Evolutionary conservation across 2,113 vertebrate genomes (phyloP), one percentile per base, ranked within the genome.

Genomic region (Desmodus rotundus): DNA sequence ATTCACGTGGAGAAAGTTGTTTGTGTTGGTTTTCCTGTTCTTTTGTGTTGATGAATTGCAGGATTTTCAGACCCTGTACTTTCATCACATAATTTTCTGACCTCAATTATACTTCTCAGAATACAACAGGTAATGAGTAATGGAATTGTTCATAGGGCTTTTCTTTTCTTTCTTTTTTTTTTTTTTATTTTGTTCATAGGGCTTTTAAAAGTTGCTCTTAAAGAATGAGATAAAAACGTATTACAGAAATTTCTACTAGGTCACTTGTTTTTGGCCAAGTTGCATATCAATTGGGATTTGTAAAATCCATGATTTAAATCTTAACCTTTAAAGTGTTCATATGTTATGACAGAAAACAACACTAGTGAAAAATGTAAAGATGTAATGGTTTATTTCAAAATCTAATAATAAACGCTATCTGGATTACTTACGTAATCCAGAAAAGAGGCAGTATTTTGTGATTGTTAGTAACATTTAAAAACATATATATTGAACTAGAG

Each of bases 21-120:
- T 65, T 77, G 31, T 47, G 16, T 56, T 80, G 56, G 9, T 7
- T 61, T 85, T 68, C 90, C 54, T 76, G 14, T 94, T 90, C 70
- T 54, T 91, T 92, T 81, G 6, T 81, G n/a, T 76, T 81, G 56
- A 58, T 87, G 33, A 96, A 90, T 92, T 91, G 41, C 45, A 77
- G 41, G 17, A 43, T 96, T 95, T 87, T 92, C 52, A 92, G n/a
- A 85, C 70, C 28, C 22, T 3, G 31, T 89, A 28, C 6, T 85
- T 93, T 68, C 31, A 76, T 93, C 70, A 74, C 6, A 31, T 92
- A 50, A 86, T 92, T 87, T 87, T 93, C 77, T 97, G 84, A 95
- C 74, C 65, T 95, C 76, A 76, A 77, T 92, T 96, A 94, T 89
- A 47, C 28, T 88, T 77, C 41, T 87, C 45, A 83, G 77, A 78